Base-by-base conservation (phyloP, 2,888 invertebrate genomes). In the Leptinotarsa peninsularis region DNA sequence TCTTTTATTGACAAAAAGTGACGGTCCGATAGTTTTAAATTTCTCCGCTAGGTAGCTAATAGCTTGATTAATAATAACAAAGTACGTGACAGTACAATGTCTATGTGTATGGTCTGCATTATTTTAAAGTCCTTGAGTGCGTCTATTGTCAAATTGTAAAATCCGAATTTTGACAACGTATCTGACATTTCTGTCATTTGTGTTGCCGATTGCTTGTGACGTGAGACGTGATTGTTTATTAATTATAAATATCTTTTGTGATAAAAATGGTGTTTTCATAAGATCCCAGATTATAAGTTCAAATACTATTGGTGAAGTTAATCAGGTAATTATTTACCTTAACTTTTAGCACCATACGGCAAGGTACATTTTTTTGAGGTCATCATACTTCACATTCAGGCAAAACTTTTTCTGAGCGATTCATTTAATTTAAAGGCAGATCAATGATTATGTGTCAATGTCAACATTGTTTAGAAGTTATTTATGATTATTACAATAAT, bases 171-270 rank as follows among this genome's bases (percentile, higher is more conserved):
- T 43, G 52, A 17, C 52, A 52, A 17, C n/a, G 52, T 4, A 43
- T 43, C 43, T 52, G 52, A 17, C 52, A 15, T 23, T 21, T 67
- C 49, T 73, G 73, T 67, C 73, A 58, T 54, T 49, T 73, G 33
- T 63, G 33, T 17, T n/a, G 33, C 27, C 33, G 63, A 63, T 63
- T 33, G 18, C 33, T 18, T 73, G 76, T 76, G 76, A 76, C 76
- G 73, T 73, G 66, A 67, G 76, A 71, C 58, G 76, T 76, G 74
- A 74, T 76, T 74, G 76, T 76, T 76, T 76, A 76, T 74, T 76
- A 74, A 74, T 74, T 76, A 76, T 76, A 72, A 74, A 74, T 79
- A 79, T 76, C 77, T 77, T 77, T 77, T 79, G 77, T 79, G 79
- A 73, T 68, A 71, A 76, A 76, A 77, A 77, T 79, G 77, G 77